Percentiles rank a stretch among this genome's conserved stretches.
Evolutionary conservation across 2,888 invertebrate species (phyloP).

Genomic region (Acronicta aceris): DNA sequence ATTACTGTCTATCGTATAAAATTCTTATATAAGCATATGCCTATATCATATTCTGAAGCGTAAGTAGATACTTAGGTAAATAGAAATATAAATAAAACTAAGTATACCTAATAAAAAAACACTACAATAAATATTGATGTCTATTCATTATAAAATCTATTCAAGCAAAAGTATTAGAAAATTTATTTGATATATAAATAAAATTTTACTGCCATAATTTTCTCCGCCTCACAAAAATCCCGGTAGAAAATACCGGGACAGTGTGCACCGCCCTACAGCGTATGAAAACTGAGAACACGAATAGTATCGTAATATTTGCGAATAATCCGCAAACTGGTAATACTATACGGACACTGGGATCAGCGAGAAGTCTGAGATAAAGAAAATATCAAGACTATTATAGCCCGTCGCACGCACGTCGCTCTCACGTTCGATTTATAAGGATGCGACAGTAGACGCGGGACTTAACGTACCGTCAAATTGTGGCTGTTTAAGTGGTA

Average conservation of each 20-base stretch:
- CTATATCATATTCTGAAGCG: no score
- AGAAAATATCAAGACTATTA: constrained; percentile 89
- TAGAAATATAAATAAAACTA: no score
- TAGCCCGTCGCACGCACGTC: constrained; percentile 85
- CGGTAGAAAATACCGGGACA: constrained; percentile 6
- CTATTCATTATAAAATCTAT: no score
- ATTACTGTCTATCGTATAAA: no score
- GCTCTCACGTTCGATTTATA: constrained; percentile 62
- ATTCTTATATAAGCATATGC: no score
- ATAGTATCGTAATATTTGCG: constrained; percentile 78
- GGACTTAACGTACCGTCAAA: no score
- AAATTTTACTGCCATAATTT: not conserved
- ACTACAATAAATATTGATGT: no score
- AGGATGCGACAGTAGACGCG: constrained; percentile 58
- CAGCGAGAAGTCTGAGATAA: constrained; percentile 80
- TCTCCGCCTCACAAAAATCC: not conserved
- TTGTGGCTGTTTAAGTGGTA: no score
- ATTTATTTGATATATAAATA: no score
- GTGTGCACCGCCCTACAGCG: constrained; percentile 50
- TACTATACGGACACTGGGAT: constrained; percentile 75
- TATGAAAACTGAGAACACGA: constrained; percentile 66
- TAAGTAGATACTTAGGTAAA: no score
- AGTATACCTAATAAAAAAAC: no score
- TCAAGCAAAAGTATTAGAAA: no score
- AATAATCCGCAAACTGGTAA: constrained; percentile 87